phyloP scores from a whole-genome alignment of 2,888 invertebrate genomes.

The Oeneis ivallda region DNA sequence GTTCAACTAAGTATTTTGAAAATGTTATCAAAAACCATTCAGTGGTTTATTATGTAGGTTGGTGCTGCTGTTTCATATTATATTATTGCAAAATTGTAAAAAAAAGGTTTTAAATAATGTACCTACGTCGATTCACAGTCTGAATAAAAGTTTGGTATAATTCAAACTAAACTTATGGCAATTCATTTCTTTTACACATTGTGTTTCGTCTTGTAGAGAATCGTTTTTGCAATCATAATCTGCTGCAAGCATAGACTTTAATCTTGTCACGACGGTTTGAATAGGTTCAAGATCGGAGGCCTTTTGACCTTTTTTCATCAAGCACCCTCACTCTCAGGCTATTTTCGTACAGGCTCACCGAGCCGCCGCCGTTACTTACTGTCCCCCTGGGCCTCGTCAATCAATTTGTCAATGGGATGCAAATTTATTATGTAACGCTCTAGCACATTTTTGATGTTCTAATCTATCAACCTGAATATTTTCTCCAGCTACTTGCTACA shows the following conservation, averaged over 20 bases:
- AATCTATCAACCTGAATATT: conserved; percentile 4
- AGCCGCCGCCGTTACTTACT: conserved; percentile 38
- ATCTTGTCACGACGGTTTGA: neutral
- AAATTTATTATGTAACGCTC: conserved; percentile 45
- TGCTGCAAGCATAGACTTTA: too few relatives aligned
- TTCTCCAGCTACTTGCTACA: conserved; percentile 17
- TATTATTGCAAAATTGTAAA: too few relatives aligned
- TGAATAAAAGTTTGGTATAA: too few relatives aligned
- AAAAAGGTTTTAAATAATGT: too few relatives aligned
- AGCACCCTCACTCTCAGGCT: conserved; percentile 30
- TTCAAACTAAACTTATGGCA: too few relatives aligned
- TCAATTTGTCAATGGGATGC: conserved; percentile 70
- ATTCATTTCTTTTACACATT: too few relatives aligned
- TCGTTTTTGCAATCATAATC: too few relatives aligned
- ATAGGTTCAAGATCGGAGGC: conserved; percentile 10
- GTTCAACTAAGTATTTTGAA: neutral
- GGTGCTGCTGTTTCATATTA: neutral
- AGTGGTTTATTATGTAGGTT: too few relatives aligned
- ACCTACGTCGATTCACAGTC: too few relatives aligned
- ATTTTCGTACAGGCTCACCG: conserved; percentile 37
- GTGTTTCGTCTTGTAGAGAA: too few relatives aligned
- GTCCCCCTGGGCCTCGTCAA: conserved; percentile 51
- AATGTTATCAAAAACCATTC: neutral
- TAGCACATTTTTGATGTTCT: conserved; percentile 43
- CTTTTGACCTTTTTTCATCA: conserved; percentile 3